Evolutionary conservation across 2,113 vertebrate species (phyloP).

Genomic region (Cavia porcellus): DNA sequence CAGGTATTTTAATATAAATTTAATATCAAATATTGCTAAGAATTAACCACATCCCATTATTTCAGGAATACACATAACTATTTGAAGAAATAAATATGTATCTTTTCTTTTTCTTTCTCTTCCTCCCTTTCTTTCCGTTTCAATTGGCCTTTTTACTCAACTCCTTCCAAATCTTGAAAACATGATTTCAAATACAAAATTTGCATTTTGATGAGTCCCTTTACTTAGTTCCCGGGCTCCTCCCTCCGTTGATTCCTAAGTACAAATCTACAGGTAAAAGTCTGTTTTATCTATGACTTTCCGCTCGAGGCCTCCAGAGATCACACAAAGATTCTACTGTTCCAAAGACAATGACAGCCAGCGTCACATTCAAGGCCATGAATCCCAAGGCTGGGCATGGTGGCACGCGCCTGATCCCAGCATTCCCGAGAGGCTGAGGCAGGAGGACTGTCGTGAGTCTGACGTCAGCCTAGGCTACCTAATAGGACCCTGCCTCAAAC

Average conservation of each 20-base stretch:
- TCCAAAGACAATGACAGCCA: conserved; percentile 58
- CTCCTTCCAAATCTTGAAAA: conserved; percentile 54
- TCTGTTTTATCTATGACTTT: conserved; percentile 73
- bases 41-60: conserved; percentile 52
- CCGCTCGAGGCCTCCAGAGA: conserved; percentile 72
- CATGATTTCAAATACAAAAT: conserved; percentile 21
- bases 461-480: background rate
- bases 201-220: background rate
- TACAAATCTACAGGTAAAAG: conserved; percentile 76
- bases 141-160: background rate
- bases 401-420: background rate
- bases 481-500: background rate
- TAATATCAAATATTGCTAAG: conserved; percentile 82
- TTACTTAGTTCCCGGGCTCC: background rate
- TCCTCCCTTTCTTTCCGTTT: conserved; percentile 37
- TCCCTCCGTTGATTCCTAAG: conserved; percentile 15
- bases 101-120: background rate
- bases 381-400: background rate
- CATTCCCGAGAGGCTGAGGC: background rate
- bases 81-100: conserved; percentile 16
- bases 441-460: background rate
- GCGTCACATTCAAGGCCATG: background rate
- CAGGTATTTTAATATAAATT: conserved; percentile 79
- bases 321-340: conserved; percentile 33
- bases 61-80: background rate